phyloP scores from a whole-genome alignment of 2,888 invertebrate genomes.

The Eulithis testata region DNA sequence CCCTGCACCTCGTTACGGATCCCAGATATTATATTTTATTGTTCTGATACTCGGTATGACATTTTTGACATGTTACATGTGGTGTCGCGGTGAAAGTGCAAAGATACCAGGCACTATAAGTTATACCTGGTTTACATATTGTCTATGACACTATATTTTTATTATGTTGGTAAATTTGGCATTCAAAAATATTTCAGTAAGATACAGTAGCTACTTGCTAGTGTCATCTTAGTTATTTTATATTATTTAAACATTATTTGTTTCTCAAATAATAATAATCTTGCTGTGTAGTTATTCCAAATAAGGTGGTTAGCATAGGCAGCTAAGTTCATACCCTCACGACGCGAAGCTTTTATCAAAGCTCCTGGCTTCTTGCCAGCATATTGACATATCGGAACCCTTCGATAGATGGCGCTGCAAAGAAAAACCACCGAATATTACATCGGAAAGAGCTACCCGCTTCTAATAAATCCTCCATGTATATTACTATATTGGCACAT shows the following conservation, averaged over 20 bases:
- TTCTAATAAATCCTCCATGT: conserved; percentile 59
- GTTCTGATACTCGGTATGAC: conserved; percentile 43
- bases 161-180: neutral
- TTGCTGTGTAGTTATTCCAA: neutral
- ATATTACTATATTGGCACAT: conserved; percentile 55
- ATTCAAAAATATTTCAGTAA: no score
- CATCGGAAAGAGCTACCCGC: conserved; percentile 47
- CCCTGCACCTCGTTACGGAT: conserved; percentile 46
- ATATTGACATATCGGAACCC: conserved; percentile 55
- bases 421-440: conserved; percentile 54
- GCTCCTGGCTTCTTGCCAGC: conserved; percentile 69
- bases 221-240: neutral
- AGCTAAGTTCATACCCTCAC: conserved; percentile 49
- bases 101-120: conserved; percentile 26
- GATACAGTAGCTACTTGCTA: no score
- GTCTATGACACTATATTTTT: neutral
- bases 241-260: neutral
- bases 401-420: conserved; percentile 64
- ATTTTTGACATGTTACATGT: conserved; percentile 53
- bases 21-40: conserved; percentile 51
- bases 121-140: conserved; percentile 10
- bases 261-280: neutral
- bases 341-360: conserved; percentile 71
- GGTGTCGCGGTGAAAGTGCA: conserved; percentile 34
- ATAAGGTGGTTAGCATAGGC: conserved; percentile 11